Evolutionary conservation across 1,140 invertebrate species (phyloP).

Genomic region (Penaeus japonicus): DNA sequence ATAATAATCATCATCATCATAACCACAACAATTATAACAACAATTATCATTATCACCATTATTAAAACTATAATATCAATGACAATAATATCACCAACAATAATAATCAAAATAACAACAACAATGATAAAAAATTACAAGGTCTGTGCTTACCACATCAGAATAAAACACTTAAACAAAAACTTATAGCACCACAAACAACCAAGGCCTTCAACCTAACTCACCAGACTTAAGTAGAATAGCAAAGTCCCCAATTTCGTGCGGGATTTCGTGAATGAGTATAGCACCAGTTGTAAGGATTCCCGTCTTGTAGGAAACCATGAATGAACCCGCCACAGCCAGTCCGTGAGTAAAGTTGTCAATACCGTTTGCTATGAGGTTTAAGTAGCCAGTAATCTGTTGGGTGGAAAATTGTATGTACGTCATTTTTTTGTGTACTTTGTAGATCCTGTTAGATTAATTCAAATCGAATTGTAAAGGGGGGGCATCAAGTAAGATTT

Average conservation of each 20-base stretch:
- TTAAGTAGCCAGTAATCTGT: slow-evolving; percentile 79
- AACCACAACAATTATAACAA: too few relatives aligned
- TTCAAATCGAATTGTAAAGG: too few relatives aligned
- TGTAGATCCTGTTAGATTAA: too few relatives aligned
- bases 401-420: neutral
- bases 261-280: slow-evolving; percentile 95
- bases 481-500: too few relatives aligned
- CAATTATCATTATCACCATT: too few relatives aligned
- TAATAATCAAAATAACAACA: too few relatives aligned
- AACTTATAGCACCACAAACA: neutral
- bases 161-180: neutral
- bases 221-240: slow-evolving; percentile 80
- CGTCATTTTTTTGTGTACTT: too few relatives aligned
- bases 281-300: slow-evolving; percentile 93
- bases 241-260: slow-evolving; percentile 97
- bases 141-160: neutral
- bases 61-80: too few relatives aligned
- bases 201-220: too few relatives aligned
- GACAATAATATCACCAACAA: too few relatives aligned
- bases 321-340: slow-evolving; percentile 82
- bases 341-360: slow-evolving; percentile 98
- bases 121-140: neutral
- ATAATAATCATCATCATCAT: too few relatives aligned
- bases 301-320: slow-evolving; percentile 87
- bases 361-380: slow-evolving; percentile 93